Conservation (phyloP, 2,888 invertebrate genomes). For the Stenoptilia bipunctidactyla region DNA sequence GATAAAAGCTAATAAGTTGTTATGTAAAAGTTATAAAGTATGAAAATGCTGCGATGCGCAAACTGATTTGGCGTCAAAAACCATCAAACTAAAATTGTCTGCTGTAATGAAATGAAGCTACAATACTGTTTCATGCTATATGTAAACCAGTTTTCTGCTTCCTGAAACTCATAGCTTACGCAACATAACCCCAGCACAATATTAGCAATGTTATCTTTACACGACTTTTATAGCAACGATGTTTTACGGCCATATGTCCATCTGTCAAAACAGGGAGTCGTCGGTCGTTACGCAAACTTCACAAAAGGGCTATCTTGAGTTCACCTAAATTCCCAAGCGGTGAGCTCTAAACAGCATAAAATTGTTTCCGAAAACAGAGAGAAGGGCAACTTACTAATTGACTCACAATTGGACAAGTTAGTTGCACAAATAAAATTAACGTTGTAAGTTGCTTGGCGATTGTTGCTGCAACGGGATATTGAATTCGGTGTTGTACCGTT, state of each 20-base stretch:
- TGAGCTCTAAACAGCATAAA: conserved; percentile 39
- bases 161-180: too few species aligned
- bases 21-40: too few species aligned
- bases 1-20: too few species aligned
- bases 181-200: too few species aligned
- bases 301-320: conserved; percentile 25
- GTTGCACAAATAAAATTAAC: conserved; percentile 15
- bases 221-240: too few species aligned
- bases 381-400: conserved; percentile 18
- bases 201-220: too few species aligned
- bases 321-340: conserved; percentile 35
- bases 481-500: neutral
- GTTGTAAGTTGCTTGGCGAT: neutral
- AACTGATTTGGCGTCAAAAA: too few species aligned
- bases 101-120: too few species aligned
- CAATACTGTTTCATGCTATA: too few species aligned
- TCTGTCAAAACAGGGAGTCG: conserved; percentile 47
- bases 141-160: too few species aligned
- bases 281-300: conserved; percentile 30
- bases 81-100: too few species aligned
- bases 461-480: neutral
- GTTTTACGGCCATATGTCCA: conserved; percentile 36
- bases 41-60: too few species aligned
- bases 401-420: conserved; percentile 37
- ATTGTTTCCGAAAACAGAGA: conserved; percentile 44